Conservation (phyloP, 2,113 vertebrate species). For the Anser brachyrhynchus region DNA sequence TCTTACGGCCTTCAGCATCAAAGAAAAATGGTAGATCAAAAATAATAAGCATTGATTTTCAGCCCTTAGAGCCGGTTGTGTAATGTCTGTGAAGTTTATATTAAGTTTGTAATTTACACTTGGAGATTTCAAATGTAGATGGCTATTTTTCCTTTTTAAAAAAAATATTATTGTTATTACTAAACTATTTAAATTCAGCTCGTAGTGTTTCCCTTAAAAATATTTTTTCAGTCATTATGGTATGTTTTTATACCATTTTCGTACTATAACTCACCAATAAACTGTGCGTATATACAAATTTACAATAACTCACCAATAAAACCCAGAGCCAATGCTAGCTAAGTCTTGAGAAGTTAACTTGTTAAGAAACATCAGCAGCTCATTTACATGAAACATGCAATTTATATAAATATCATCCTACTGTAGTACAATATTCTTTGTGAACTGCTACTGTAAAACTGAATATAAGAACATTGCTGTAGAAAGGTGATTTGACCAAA, state of each 20-base stretch:
- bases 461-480: not conserved
- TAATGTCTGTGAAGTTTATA: not conserved
- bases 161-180: not conserved
- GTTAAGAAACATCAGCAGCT: not conserved
- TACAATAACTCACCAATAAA: not conserved
- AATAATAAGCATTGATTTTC: not conserved
- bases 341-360: not conserved
- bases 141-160: not conserved
- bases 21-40: not conserved
- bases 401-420: not conserved
- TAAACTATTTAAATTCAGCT: not conserved
- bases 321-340: not conserved
- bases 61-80: not conserved
- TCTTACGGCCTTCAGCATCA: not conserved
- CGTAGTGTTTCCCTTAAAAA: not conserved
- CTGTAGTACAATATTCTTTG: not conserved
- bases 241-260: not conserved
- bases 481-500: not conserved
- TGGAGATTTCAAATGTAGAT: not conserved
- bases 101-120: not conserved
- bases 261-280: not conserved
- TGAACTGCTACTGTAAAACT: not conserved
- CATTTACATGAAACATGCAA: not conserved
- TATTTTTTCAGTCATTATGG: not conserved
- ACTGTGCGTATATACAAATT: not conserved